These are phyloP conservation scores for Drosophila nasuta DNA, from an alignment of 1,140 invertebrate genomes.

Conservation along the genomic window DNA sequence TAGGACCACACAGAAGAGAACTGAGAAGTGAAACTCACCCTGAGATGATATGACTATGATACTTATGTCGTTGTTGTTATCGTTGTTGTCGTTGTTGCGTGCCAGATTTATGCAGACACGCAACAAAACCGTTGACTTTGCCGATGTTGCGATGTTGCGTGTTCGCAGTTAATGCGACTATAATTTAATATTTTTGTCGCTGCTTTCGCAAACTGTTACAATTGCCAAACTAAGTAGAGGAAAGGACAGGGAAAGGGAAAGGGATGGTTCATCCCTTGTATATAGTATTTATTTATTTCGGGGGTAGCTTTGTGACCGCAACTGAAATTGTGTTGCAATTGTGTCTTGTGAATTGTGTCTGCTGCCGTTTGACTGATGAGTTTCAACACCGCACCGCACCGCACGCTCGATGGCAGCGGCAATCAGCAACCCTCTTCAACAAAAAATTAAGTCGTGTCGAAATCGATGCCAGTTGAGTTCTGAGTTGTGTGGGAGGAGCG, in stretches of 20 bases:
- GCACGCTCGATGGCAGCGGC: constrained; percentile 33
- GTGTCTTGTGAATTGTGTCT: constrained; percentile 57
- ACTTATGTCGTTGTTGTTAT: constrained; percentile 37
- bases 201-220: constrained; percentile 66
- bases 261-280: background rate
- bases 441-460: constrained; percentile 80
- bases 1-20: background rate
- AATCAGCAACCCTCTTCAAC: constrained; percentile 78
- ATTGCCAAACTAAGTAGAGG: constrained; percentile 14
- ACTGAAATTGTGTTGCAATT: constrained; percentile 67
- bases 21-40: constrained; percentile 8
- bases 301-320: constrained; percentile 59
- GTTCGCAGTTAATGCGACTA: constrained; percentile 78
- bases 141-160: constrained; percentile 63
- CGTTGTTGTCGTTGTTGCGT: constrained; percentile 52
- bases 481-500: constrained; percentile 31
- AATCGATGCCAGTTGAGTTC: constrained; percentile 69
- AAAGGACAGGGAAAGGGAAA: background rate
- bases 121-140: constrained; percentile 60
- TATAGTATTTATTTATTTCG: constrained; percentile 1
- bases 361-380: constrained; percentile 74
- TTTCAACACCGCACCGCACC: constrained; percentile 56
- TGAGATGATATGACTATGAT: constrained; percentile 7
- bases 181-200: constrained; percentile 73
- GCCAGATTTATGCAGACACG: constrained; percentile 69